Evolutionary conservation across 2,113 vertebrate species (phyloP).

Genomic region (Microcebus griseorufus): DNA sequence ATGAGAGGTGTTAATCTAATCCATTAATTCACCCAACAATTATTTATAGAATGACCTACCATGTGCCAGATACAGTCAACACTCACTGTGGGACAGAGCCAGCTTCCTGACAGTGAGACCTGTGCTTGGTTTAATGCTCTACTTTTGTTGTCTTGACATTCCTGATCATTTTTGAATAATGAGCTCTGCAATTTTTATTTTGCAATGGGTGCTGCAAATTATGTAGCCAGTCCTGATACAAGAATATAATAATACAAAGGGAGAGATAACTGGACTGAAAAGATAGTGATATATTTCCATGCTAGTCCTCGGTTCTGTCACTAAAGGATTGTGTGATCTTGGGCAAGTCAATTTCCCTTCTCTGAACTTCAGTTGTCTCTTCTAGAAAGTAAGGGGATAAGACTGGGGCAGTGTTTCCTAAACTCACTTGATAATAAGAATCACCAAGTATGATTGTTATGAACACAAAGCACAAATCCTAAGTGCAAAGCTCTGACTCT

Average conservation of each 20-base stretch:
- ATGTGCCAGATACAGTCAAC: not conserved
- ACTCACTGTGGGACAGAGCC: not conserved
- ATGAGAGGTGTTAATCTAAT: constrained; percentile 25
- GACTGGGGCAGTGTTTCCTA: not conserved
- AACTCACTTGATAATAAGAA: not conserved
- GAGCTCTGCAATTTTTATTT: not conserved
- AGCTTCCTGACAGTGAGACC: not conserved
- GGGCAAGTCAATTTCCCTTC: not conserved
- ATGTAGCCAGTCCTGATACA: not conserved
- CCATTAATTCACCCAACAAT: not conserved
- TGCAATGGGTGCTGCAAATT: not conserved
- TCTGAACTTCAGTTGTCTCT: not conserved
- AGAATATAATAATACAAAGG: constrained; percentile 19
- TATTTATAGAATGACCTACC: constrained; percentile 34
- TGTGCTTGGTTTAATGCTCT: constrained; percentile 4
- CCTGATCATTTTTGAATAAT: constrained; percentile 32
- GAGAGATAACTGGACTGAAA: not conserved
- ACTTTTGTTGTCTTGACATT: not conserved
- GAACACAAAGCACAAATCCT: not conserved
- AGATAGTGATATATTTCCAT: not conserved
- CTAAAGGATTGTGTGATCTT: not conserved
- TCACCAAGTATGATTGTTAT: not conserved
- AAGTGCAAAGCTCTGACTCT: not conserved
- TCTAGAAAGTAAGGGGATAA: not conserved
- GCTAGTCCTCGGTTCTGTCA: constrained; percentile 3